Conservation (phyloP, 2,888 invertebrate species). For the Latrodectus elegans region DNA sequence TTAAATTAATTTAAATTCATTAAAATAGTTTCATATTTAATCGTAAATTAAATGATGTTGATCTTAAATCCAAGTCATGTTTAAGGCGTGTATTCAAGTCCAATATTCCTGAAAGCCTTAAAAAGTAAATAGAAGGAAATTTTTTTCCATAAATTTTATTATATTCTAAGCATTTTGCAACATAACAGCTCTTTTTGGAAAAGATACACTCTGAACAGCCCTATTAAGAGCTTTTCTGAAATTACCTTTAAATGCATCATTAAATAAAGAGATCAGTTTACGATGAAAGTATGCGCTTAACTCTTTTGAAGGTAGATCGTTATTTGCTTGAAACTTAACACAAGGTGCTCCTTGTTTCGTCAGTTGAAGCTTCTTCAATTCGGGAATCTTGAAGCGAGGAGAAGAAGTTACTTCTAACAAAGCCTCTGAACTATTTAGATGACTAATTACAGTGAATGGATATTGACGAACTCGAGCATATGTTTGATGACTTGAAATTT, state of each 20-base stretch:
- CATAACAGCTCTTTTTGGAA: neutral
- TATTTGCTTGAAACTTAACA: neutral
- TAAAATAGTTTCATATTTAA: too few relatives aligned
- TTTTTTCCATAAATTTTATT: too few relatives aligned
- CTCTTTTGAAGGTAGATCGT: constrained; percentile 9
- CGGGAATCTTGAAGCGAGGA: constrained; percentile 10
- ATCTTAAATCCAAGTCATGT: too few relatives aligned
- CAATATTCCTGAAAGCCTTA: too few relatives aligned
- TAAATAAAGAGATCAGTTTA: constrained; percentile 17
- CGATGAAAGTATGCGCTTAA: constrained; percentile 25
- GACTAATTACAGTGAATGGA: constrained; percentile 11
- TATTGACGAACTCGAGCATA: neutral
- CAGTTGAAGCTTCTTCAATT: constrained; percentile 17
- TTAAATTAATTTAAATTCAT: too few relatives aligned
- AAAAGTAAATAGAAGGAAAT: too few relatives aligned
- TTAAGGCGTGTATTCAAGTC: too few relatives aligned
- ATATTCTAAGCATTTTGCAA: too few relatives aligned
- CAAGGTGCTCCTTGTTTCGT: neutral
- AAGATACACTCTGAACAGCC: constrained; percentile 32
- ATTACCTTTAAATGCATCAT: constrained; percentile 14
- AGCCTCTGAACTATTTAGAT: neutral
- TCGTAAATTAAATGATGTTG: too few relatives aligned
- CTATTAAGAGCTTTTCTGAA: constrained; percentile 44
- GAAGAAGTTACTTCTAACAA: constrained; percentile 33
- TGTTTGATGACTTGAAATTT: neutral